A percentile compares a stretch with the other conserved stretches of the same genome.
Conservation (phyloP, 2,888 invertebrate species). For the Lycocerus yunnanus region DNA sequence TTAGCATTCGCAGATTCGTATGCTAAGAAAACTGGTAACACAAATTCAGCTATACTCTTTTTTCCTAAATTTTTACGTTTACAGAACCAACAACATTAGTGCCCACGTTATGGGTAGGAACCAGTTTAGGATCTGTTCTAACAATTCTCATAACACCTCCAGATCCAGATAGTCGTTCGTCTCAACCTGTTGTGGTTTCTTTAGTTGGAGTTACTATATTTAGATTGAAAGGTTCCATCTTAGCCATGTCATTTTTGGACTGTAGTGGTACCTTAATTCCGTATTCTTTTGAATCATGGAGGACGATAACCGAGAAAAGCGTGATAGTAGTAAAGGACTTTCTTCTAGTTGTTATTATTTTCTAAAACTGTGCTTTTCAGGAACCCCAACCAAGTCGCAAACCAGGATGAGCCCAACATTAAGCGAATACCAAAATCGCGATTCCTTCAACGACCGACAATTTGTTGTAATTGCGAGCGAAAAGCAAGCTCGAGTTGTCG, state of each 20-base stretch:
- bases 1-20: constrained; percentile 95
- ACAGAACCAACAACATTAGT: constrained; percentile 80
- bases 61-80: constrained; percentile 29
- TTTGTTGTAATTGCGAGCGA: constrained; percentile 93
- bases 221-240: constrained; percentile 92
- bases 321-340: constrained; percentile 24
- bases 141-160: constrained; percentile 87
- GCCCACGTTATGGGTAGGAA: constrained; percentile 97
- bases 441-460: constrained; percentile 77
- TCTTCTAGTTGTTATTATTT: not conserved
- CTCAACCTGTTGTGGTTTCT: constrained; percentile 86
- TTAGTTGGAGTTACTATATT: constrained; percentile 96
- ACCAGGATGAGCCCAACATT: constrained; percentile 80
- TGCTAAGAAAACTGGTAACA: constrained; percentile 88
- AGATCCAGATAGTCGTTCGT: constrained; percentile 77
- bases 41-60: not conserved
- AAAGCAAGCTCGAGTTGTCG: constrained; percentile 92
- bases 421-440: constrained; percentile 54
- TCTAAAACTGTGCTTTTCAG: constrained; percentile 44
- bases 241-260: constrained; percentile 95
- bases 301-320: constrained; percentile 77
- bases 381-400: constrained; percentile 69
- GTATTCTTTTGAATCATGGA: constrained; percentile 90
- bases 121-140: constrained; percentile 93
- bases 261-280: constrained; percentile 91